A percentile compares a stretch with the other conserved stretches of the same genome.
Evolutionary conservation across 2,113 vertebrate species (phyloP).

Genomic region (Rhea americana): DNA sequence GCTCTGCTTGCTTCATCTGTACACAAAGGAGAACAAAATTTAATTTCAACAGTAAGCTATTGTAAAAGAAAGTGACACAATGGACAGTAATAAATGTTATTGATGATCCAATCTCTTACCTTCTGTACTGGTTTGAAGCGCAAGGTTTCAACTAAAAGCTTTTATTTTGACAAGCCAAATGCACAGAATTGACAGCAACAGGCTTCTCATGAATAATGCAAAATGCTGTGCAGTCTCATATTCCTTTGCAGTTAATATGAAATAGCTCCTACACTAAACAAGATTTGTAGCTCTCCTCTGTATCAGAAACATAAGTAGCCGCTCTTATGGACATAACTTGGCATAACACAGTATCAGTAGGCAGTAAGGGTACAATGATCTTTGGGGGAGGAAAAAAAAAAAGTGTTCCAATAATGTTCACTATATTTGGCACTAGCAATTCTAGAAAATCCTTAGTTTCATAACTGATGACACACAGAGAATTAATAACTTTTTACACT

Average conservation of each 20-base stretch:
- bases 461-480: background rate
- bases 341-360: background rate
- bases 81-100: background rate
- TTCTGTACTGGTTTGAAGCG: background rate
- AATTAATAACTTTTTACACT: background rate
- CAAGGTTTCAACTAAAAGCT: background rate
- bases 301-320: background rate
- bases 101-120: fast-evolving
- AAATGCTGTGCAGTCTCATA: background rate
- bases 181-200: background rate
- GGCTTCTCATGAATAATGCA: background rate
- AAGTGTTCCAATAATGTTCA: background rate
- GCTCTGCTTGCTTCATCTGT: background rate
- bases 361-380: background rate
- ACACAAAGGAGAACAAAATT: background rate
- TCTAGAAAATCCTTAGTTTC: background rate
- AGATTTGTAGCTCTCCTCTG: background rate
- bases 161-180: background rate
- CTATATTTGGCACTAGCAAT: background rate
- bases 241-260: background rate
- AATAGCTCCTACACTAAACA: background rate
- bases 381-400: background rate
- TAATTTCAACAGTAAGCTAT: background rate
- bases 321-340: background rate
- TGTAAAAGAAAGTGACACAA: background rate